phyloP scores from a whole-genome alignment of 2,797 vertebrate species.

The Phrynocephalus forsythii region DNA sequence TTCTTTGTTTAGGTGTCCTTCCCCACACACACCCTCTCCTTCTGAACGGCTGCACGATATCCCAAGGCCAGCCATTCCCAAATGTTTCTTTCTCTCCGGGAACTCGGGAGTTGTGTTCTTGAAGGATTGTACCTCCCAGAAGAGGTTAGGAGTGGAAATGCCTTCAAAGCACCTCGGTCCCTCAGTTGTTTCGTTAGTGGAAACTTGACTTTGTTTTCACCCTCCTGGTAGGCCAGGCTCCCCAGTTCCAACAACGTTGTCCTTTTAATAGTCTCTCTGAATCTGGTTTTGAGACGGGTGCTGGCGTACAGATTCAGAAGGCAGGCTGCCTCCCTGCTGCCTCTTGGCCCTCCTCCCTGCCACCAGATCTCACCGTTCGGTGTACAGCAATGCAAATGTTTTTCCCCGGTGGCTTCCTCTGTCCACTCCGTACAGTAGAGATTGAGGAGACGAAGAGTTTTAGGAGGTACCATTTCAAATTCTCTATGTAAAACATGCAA shows the following conservation, averaged over 20 bases:
- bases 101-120: slow-evolving; percentile 49
- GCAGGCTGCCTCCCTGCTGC: no score
- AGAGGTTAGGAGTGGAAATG: background rate
- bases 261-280: no score
- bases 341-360: no score
- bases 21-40: background rate
- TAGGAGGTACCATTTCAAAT: background rate
- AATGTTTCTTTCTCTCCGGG: slow-evolving; percentile 66
- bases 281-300: no score
- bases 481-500: background rate
- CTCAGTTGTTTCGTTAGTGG: background rate
- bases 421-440: no score
- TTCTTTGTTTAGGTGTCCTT: slow-evolving; percentile 4
- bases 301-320: no score
- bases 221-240: background rate
- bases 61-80: slow-evolving; percentile 52
- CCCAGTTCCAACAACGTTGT: no score
- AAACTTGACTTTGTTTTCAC: background rate
- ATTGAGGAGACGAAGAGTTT: no score
- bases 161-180: slow-evolving; percentile 55
- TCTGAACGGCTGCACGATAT: slow-evolving; percentile 23
- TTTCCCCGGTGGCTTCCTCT: no score
- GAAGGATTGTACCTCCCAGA: slow-evolving; percentile 48
- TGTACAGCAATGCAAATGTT: no score
- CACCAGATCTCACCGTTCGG: no score